These are phyloP conservation scores for Scolopax bukidnonensis DNA, from an alignment of 2,797 vertebrate species.

Conservation along the genomic window DNA sequence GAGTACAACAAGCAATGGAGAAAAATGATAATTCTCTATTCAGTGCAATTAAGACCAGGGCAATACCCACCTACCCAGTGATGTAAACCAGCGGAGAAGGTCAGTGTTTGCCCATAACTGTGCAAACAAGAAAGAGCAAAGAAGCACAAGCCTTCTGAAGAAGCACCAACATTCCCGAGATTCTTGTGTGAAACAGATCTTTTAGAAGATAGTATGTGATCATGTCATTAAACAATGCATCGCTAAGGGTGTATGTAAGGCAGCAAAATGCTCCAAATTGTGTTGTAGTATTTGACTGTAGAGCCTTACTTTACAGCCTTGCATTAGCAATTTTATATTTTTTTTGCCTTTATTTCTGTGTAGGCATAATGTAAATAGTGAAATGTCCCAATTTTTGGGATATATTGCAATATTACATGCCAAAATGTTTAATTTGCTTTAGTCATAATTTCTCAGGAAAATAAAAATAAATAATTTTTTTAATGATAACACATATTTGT, in stretches of 20 bases:
- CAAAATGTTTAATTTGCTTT: neutral
- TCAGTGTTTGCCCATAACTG: neutral
- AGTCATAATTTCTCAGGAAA: neutral
- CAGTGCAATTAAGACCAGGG: neutral
- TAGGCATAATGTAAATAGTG: neutral
- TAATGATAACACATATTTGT: neutral
- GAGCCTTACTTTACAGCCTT: neutral
- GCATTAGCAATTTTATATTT: neutral
- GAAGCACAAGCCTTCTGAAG: neutral
- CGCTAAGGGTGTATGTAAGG: neutral
- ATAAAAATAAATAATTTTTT: neutral
- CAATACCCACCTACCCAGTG: neutral
- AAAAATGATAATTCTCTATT: neutral
- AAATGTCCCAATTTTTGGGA: neutral
- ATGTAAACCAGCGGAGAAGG: neutral
- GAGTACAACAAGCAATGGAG: neutral
- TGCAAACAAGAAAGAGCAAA: neutral
- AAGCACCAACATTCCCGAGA: neutral
- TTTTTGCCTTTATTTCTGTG: neutral
- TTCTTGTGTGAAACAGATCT: neutral
- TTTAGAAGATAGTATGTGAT: neutral
- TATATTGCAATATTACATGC: neutral
- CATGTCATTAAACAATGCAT: neutral
- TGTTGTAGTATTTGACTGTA: neutral
- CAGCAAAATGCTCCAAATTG: neutral